Evolutionary conservation across 2,888 invertebrate genomes (phyloP).

Genomic region (Hypena proboscidalis): DNA sequence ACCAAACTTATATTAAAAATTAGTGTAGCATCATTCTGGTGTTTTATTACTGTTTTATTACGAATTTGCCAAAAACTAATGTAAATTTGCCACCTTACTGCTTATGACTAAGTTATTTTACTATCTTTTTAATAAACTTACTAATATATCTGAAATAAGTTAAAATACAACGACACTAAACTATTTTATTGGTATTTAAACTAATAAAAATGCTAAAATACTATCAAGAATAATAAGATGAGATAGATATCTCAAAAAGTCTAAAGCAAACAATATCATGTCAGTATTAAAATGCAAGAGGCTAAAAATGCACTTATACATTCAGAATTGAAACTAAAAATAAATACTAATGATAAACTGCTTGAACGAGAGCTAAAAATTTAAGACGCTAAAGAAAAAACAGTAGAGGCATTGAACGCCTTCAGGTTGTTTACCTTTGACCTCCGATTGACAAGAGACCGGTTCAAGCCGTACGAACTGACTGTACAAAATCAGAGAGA

Average conservation of each 20-base stretch:
- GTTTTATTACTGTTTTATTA: conserved; percentile 9
- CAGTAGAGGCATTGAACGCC: conserved; percentile 54
- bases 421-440: conserved; percentile 59
- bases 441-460: conserved; percentile 45
- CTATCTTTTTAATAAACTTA: conserved; percentile 1
- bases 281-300: background rate
- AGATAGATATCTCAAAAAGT: too few species aligned
- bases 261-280: too few species aligned
- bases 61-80: conserved; percentile 4
- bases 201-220: background rate
- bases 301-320: background rate
- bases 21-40: background rate
- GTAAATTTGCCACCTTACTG: conserved; percentile 4
- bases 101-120: background rate
- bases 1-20: background rate
- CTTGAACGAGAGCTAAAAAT: conserved; percentile 32
- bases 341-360: conserved; percentile 34
- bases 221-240: background rate
- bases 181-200: conserved; percentile 14
- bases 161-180: conserved; percentile 7
- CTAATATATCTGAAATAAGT: conserved; percentile 3
- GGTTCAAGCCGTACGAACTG: conserved; percentile 26
- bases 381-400: conserved; percentile 44
- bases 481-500: conserved; percentile 10
- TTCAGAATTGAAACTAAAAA: conserved; percentile 21